Percentiles rank a stretch among this genome's conserved stretches.
phyloP scores from a whole-genome alignment of 2,888 invertebrate species.

The Dasysyrphus tricinctus region DNA sequence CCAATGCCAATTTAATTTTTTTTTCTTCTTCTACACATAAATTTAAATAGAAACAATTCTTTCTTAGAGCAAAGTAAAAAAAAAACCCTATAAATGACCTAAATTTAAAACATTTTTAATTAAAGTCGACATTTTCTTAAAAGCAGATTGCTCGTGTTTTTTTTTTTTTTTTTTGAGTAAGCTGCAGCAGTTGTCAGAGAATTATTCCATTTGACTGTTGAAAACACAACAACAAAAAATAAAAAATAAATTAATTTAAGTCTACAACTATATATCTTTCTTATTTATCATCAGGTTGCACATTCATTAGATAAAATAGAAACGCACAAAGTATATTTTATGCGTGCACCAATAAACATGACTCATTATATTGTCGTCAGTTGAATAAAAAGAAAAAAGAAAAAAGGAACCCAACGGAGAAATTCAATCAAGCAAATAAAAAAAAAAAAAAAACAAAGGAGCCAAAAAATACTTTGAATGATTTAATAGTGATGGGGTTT shows the following conservation, averaged over 20 bases:
- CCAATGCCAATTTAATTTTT: constrained; percentile 58
- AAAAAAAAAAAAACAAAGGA: constrained; percentile 33
- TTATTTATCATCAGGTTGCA: constrained; percentile 71
- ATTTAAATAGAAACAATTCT: constrained; percentile 31
- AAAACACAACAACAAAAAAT: constrained; percentile 17
- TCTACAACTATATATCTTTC: constrained; percentile 54
- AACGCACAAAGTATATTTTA: constrained; percentile 33
- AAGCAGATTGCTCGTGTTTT: neutral
- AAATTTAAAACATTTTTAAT: constrained; percentile 65
- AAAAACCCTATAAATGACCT: constrained; percentile 64
- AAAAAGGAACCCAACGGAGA: constrained; percentile 38
- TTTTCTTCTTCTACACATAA: constrained; percentile 9
- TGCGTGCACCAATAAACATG: constrained; percentile 51
- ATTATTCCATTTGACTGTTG: constrained; percentile 67
- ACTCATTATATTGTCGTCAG: constrained; percentile 59
- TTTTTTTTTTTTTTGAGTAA: neutral
- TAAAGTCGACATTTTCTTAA: constrained; percentile 51
- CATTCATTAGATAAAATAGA: constrained; percentile 71
- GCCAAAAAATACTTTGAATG: constrained; percentile 33
- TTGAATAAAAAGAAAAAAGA: constrained; percentile 20
- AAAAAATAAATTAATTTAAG: constrained; percentile 37
- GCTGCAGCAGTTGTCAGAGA: constrained; percentile 25
- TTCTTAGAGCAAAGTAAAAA: neutral
- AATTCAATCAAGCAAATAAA: constrained; percentile 23
- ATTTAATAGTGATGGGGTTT: constrained; percentile 35